Base-by-base conservation (phyloP, 2,113 vertebrate genomes). In the Calcarius ornatus region DNA sequence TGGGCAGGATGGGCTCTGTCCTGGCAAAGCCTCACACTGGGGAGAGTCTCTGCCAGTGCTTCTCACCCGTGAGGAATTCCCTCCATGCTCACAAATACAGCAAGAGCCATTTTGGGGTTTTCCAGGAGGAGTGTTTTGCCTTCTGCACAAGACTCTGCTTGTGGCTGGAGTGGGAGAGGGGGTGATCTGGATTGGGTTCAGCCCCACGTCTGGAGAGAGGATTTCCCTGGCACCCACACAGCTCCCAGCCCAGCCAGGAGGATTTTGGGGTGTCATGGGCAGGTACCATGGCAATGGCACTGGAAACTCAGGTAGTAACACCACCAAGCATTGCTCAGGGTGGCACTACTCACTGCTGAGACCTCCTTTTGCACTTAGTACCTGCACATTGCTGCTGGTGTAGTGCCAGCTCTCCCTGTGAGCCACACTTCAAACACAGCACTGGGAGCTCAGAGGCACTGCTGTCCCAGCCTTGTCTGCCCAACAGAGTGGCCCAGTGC, bases 341-440 rank as follows among this genome's bases (percentile, higher is more conserved):
- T 21, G 37, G 15, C n/a, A 15, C 59, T 45, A 7, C 30, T 38
- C 38, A 15, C n/a, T 0, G 4, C 63, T 40, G 66, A 30, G 53
- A 23, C 11, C 42, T 71, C 47, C 33, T 79, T n/a, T n/a, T 20
- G 66, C 48, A 53, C 53, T 31, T 7, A 1, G 25, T 15, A 14
- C 23, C 54, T 3, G 0, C 51, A 16, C 0, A 1, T 5, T 23
- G 38, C n/a, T n/a, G n/a, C n/a, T n/a, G n/a, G n/a, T n/a, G n/a
- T n/a, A n/a, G n/a, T n/a, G n/a, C n/a, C 35, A 50, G 35, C 22
- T 42, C 35, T 59, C 35, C 1, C 24, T 65, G 23, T 17, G 61
- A 72, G 82, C 30, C 18, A 1, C 48, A 33, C 20, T 2, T 65
- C 43, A 5, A 19, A 14, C 64, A 23, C 8, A 33, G 19, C 9